phyloP scores from a whole-genome alignment of 2,797 vertebrate genomes.

The Melanotaenia maccullochi region DNA sequence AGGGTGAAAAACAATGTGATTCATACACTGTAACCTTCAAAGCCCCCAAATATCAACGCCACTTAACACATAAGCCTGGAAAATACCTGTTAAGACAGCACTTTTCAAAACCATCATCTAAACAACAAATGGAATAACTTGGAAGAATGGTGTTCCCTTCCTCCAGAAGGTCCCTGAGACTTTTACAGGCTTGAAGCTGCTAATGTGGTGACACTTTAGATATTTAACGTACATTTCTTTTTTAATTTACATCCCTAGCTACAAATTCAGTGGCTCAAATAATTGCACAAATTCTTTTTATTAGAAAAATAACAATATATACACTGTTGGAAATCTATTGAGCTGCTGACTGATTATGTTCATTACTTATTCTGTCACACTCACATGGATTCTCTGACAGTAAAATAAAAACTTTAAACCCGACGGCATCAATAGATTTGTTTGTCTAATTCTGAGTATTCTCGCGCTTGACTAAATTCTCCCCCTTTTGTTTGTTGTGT shows the following conservation, averaged over 20 bases:
- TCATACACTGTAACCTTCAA: not conserved
- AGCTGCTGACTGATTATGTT: not conserved
- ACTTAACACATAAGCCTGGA: too few species aligned
- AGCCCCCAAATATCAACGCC: not conserved
- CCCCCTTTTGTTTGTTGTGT: constrained; percentile 54
- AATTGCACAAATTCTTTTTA: not conserved
- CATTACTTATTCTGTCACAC: not conserved
- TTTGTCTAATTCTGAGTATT: constrained; percentile 20
- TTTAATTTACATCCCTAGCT: not conserved
- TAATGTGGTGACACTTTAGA: not conserved
- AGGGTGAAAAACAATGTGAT: not conserved
- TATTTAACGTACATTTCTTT: not conserved
- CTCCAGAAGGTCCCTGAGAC: not conserved
- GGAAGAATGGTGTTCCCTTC: not conserved
- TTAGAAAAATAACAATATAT: not conserved
- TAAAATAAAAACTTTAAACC: not conserved
- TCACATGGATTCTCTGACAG: constrained; percentile 6
- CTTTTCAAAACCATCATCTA: not conserved
- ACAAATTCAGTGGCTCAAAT: not conserved
- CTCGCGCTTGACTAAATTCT: constrained; percentile 22
- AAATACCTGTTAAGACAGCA: too few species aligned
- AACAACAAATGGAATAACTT: not conserved
- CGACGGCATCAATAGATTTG: constrained; percentile 5
- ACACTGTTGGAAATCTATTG: not conserved
- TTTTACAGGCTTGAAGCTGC: not conserved